Base-by-base conservation (phyloP, 2,888 invertebrate species). In the Drosophila monieri region DNA sequence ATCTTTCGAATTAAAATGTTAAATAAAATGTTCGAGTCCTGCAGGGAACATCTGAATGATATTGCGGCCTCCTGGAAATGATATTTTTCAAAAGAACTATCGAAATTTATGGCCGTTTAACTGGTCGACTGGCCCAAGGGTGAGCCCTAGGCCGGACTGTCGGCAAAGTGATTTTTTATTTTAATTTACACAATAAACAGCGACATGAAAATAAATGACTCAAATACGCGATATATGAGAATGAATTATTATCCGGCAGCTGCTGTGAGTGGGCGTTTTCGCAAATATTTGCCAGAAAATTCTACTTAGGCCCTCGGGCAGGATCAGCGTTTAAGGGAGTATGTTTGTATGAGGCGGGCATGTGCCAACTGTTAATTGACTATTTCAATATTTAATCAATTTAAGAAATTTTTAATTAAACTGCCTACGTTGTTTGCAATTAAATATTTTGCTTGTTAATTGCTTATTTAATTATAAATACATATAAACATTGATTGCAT, bases 141-240 rank as follows among this genome's bases (percentile, higher is more conserved):
- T 27, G 53, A 14, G 14, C 44, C 43, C 52, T 52, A 39, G 41
- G 58, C 61, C 69, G 32, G 65, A 69, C 71, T 83, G 85, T 85
- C 87, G 84, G 75, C 85, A 78, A 81, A 74, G 65, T 74, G 67
- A 74, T 77, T 85, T 77, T 78, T 81, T 73, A 73, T 80, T 73
- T 77, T 72, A 72, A 71, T 81, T 67, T 67, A 70, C 61, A 74
- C 39, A 53, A 53, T 15, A 27, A 62, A 25, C 14, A 69, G 32
- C 18, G 35, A 55, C 15, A 48, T 15, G 10, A 30, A 64, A 62
- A 54, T 66, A 46, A 49, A 47, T 54, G 56, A 41, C 65, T 52
- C 59, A 70, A 60, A 70, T 70, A 53, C 57, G 47, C 68, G 61
- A 70, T 56, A 59, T 54, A 46, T 53, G 65, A 43, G 46, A 65